Conservation (phyloP, 37 sponge, comb jelly and placozoan genomes). For the Cliona cf. orientalis region DNA sequence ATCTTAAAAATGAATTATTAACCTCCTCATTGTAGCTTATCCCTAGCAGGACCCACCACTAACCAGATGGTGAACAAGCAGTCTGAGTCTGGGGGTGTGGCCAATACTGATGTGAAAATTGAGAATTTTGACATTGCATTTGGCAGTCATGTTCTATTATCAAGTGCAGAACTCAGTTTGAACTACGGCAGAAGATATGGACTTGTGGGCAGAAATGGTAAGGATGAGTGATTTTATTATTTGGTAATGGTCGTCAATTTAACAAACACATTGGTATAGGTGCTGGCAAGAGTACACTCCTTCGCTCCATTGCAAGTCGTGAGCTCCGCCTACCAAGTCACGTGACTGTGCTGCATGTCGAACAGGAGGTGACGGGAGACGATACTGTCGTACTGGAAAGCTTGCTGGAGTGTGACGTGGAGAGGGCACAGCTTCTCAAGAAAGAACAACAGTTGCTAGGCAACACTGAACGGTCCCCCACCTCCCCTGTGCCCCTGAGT, state of each 20-base stretch:
- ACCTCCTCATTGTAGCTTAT: neutral
- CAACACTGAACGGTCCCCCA: neutral
- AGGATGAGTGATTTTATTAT: too few relatives aligned
- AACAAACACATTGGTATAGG: neutral
- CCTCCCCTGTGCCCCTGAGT: too few relatives aligned
- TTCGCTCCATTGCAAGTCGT: conserved; percentile 74
- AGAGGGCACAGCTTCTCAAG: conserved; percentile 59
- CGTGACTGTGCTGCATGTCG: conserved; percentile 83
- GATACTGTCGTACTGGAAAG: conserved; percentile 81
- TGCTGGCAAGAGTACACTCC: conserved; percentile 85
- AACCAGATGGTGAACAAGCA: conserved; percentile 51
- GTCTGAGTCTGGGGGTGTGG: conserved; percentile 19
- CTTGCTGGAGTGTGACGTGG: conserved; percentile 84
- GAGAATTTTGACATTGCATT: conserved; percentile 82
- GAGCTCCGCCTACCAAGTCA: conserved; percentile 73
- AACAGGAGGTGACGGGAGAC: conserved; percentile 84
- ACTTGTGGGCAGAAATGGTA: conserved; percentile 91
- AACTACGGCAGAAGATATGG: conserved; percentile 76
- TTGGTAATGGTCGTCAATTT: neutral
- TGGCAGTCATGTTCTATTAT: conserved; percentile 66
- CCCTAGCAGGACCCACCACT: conserved; percentile 25
- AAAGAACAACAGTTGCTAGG: conserved; percentile 22
- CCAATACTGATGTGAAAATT: conserved; percentile 63
- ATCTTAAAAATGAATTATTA: neutral
- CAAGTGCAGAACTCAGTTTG: conserved; percentile 53